Percentiles rank a stretch among this genome's conserved stretches.
Evolutionary conservation across 2,888 invertebrate species (phyloP).

Genomic region (Drosophila aldrichi): DNA sequence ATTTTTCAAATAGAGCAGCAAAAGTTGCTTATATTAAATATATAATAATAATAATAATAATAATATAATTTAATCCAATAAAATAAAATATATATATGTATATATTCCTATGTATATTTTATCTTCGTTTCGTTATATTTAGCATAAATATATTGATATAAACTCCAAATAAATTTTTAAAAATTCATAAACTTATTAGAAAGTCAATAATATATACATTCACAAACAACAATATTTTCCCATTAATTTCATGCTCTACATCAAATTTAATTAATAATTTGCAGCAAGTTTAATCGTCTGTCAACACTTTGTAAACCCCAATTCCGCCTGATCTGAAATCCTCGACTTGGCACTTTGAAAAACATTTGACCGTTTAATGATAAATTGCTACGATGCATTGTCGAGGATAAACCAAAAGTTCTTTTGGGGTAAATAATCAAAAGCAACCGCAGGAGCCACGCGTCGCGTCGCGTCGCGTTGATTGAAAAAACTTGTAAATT

Average conservation of each 20-base stretch:
- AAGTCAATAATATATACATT: too few species aligned
- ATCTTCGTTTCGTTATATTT: too few species aligned
- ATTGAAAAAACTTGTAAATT: conserved; percentile 82
- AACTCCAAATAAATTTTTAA: too few species aligned
- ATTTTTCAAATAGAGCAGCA: too few species aligned
- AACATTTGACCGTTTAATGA: conserved; percentile 63
- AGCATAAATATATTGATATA: too few species aligned
- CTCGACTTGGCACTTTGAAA: conserved; percentile 31
- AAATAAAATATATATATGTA: too few species aligned
- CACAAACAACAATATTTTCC: too few species aligned
- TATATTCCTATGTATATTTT: too few species aligned
- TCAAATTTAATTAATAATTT: conserved; percentile 3
- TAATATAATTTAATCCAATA: too few species aligned
- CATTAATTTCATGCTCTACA: neutral
- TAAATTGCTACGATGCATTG: conserved; percentile 66
- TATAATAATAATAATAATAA: too few species aligned
- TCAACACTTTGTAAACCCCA: conserved; percentile 1
- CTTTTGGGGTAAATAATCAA: conserved; percentile 61
- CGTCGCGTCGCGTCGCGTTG: conserved; percentile 70
- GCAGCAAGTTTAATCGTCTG: conserved; percentile 3
- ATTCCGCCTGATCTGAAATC: neutral
- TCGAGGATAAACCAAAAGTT: conserved; percentile 30
- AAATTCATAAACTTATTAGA: too few species aligned
- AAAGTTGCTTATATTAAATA: too few species aligned
- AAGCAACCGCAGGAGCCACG: conserved; percentile 75